These are phyloP conservation scores for Pseudoips prasinana DNA, from an alignment of 2,888 invertebrate species.

Conservation along the genomic window DNA sequence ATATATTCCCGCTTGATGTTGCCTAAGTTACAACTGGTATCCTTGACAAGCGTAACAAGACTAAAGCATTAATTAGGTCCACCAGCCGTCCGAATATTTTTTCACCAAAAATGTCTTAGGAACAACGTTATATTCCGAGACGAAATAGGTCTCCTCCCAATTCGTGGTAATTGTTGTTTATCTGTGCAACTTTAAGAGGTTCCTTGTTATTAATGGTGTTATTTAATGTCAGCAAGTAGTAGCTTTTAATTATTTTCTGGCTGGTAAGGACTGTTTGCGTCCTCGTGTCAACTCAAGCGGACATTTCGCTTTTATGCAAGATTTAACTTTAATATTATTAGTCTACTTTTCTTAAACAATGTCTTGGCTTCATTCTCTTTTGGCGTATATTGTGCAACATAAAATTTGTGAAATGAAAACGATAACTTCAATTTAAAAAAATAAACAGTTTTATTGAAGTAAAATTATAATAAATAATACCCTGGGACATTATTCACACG, in stretches of 20 bases:
- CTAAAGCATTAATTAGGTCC: too few species aligned
- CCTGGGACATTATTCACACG: too few species aligned
- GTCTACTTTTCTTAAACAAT: slow-evolving; percentile 29
- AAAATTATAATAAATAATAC: too few species aligned
- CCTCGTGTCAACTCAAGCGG: slow-evolving; percentile 49
- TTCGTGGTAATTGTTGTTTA: slow-evolving; percentile 69
- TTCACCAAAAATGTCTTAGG: slow-evolving; percentile 29
- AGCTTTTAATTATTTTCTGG: slow-evolving; percentile 73
- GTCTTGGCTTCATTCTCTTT: slow-evolving; percentile 12
- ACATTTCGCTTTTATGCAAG: slow-evolving; percentile 53
- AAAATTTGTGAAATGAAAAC: slow-evolving; percentile 3
- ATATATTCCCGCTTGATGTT: too few species aligned
- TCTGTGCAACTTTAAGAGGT: slow-evolving; percentile 64
- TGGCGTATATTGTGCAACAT: slow-evolving; percentile 8
- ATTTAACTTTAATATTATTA: slow-evolving; percentile 51
- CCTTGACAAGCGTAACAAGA: too few species aligned
- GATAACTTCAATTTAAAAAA: too few species aligned
- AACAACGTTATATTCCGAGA: slow-evolving; percentile 32
- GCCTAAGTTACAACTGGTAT: too few species aligned
- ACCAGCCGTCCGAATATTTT: too few species aligned
- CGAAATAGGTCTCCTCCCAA: slow-evolving; percentile 48
- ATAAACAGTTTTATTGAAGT: too few species aligned
- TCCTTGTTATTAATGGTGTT: slow-evolving; percentile 73
- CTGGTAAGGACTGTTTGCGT: slow-evolving; percentile 51
- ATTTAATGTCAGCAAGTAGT: slow-evolving; percentile 63